Conservation (phyloP, 2,113 vertebrate genomes). For the Xiphophorus couchianus region DNA sequence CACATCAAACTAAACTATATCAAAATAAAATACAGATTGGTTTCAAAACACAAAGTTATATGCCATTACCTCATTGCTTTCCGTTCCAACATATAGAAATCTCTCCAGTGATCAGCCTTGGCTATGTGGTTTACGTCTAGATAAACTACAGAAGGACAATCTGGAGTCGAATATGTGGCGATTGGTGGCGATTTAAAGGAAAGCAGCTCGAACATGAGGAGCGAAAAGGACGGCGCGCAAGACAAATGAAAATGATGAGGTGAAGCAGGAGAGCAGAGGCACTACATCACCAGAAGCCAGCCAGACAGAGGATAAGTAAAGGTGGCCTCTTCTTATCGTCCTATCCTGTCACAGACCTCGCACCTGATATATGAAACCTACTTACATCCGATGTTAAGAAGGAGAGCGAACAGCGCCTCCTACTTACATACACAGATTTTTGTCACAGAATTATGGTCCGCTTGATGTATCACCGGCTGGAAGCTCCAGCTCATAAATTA, state of each 20-base stretch:
- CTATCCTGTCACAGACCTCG: constrained; percentile 66
- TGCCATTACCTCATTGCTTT: no score
- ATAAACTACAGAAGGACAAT: constrained; percentile 28
- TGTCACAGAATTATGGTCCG: constrained; percentile 58
- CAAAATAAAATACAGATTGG: not conserved
- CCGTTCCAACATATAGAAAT: not conserved
- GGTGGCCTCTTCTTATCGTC: constrained; percentile 68
- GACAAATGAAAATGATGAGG: constrained; percentile 62
- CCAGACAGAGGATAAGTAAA: constrained; percentile 69
- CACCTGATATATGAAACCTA: constrained; percentile 69
- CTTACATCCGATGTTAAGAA: constrained; percentile 49
- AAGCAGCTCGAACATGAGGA: constrained; percentile 33
- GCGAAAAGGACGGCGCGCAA: constrained; percentile 39
- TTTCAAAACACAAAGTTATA: not conserved
- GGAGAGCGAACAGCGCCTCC: constrained; percentile 37
- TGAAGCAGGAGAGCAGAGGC: constrained; percentile 64
- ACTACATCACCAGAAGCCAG: constrained; percentile 63
- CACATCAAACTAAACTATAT: not conserved
- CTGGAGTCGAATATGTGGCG: constrained; percentile 17
- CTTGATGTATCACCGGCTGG: constrained; percentile 25
- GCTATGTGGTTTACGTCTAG: constrained; percentile 1
- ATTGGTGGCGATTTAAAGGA: constrained; percentile 56
- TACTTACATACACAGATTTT: constrained; percentile 53
- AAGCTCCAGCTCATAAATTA: constrained; percentile 49
- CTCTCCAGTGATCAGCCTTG: constrained; percentile 8